Evolutionary conservation across 2,113 vertebrate species (phyloP), one percentile per base, ranked within the genome.

Genomic region (Herpailurus yagouaroundi): DNA sequence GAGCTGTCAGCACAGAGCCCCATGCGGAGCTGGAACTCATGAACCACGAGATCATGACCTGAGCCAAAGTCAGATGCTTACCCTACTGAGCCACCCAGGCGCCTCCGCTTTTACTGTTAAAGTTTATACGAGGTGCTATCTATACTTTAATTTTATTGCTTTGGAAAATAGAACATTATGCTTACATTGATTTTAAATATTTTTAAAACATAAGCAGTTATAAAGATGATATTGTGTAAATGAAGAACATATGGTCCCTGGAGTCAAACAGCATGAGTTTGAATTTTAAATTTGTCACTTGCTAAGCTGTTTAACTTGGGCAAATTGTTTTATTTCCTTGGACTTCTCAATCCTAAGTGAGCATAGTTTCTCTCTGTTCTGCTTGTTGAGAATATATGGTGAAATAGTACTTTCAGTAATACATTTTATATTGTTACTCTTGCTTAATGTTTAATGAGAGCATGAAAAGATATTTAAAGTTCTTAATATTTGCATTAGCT

Each of bases 131-230:
- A 89, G 14, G 4, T 89, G 64, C 14, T 38, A 55, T 52, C 50
- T 57, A 19, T 89, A 48, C 38, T 95, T 94, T 92, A 31, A 87
- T 89, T 86, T 82, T 45, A 50, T 96, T 86, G 94, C 41, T 87
- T 80, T 74, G 45, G 21, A 50, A 96, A 97, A 93, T 48, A 89
- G 86, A 91, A 68, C 73, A 84, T 16, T 33, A 85, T 55, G 21
- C 29, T 64, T 41, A 52, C 57, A 81, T 14, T 90, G 31, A 71
- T 41, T 96, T 84, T 80, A 77, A 83, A 55, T 95, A 95, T 85
- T 93, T 88, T 90, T 13, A 79, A 89, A 85, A 63, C 27, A 57
- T 38, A 86, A 60, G 13, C 11, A 68, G 23, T 86, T 66, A 64
- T 25, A 29, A 13, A 87, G 27, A 50, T 89, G 11, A 31, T 63